Evolutionary conservation across 2,888 invertebrate species (phyloP).

Genomic region (Aproaerema taeniolella): DNA sequence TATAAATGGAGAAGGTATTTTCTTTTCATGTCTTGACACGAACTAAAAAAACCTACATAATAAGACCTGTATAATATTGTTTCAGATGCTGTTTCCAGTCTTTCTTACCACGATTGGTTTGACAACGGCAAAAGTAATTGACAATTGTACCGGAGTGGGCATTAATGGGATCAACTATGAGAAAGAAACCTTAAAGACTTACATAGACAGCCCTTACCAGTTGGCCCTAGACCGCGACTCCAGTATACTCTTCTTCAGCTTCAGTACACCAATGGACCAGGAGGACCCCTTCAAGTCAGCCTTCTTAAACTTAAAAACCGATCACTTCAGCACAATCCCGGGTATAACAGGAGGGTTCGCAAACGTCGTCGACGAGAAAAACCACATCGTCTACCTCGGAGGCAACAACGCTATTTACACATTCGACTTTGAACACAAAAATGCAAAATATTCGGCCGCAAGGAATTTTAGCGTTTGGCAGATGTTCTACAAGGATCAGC

Average conservation of each 20-base stretch:
- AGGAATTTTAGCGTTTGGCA: constrained; percentile 50
- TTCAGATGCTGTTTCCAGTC: background rate
- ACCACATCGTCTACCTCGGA: constrained; percentile 46
- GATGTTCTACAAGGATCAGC: constrained; percentile 46
- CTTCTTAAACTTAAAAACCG: constrained; percentile 43
- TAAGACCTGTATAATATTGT: no score
- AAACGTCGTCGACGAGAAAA: constrained; percentile 37
- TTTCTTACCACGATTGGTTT: background rate
- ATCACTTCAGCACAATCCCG: constrained; percentile 32
- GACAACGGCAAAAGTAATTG: constrained; percentile 14
- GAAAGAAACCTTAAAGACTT: constrained; percentile 31
- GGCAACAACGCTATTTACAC: constrained; percentile 46
- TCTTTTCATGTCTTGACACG: no score
- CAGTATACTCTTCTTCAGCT: constrained; percentile 52
- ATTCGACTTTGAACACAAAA: constrained; percentile 37
- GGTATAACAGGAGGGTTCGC: constrained; percentile 48
- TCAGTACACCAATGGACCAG: constrained; percentile 20
- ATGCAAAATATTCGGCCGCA: constrained; percentile 28
- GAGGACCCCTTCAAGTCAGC: constrained; percentile 33
- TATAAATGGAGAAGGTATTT: no score
- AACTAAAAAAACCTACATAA: no score
- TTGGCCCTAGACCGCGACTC: constrained; percentile 50
- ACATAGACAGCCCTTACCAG: constrained; percentile 44
- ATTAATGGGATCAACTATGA: constrained; percentile 21
- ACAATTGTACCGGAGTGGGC: constrained; percentile 25